Evolutionary conservation across 2,113 vertebrate genomes (phyloP).

Genomic region (Macaca mulatta): DNA sequence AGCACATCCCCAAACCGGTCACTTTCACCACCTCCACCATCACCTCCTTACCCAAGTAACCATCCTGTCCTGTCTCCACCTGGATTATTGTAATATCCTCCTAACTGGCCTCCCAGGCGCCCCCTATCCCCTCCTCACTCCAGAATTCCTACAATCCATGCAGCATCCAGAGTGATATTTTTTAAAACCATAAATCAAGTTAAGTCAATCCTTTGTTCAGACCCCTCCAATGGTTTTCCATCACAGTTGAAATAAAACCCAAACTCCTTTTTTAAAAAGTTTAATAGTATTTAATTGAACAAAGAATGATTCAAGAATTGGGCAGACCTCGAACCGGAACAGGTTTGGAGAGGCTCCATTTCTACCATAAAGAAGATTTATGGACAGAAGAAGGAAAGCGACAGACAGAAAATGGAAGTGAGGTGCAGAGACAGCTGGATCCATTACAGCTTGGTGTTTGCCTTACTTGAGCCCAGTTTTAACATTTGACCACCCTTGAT

Average conservation of each 20-base stretch:
- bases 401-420: too few relatives aligned
- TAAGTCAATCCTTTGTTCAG: neutral
- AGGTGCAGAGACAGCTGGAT: too few relatives aligned
- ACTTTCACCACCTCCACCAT: neutral
- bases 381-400: too few relatives aligned
- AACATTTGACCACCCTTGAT: too few relatives aligned
- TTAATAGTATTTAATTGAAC: too few relatives aligned
- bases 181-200: neutral
- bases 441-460: too few relatives aligned
- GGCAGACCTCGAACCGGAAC: too few relatives aligned
- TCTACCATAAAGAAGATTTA: too few relatives aligned
- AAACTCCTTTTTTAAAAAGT: neutral
- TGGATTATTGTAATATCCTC: neutral
- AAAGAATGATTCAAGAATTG: too few relatives aligned
- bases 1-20: neutral
- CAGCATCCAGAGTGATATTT: neutral
- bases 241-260: neutral
- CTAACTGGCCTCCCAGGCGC: too few relatives aligned
- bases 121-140: neutral
- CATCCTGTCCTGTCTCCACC: neutral
- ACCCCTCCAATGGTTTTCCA: neutral
- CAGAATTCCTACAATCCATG: neutral
- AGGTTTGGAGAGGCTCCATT: too few relatives aligned
- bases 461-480: too few relatives aligned
- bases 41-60: neutral